phyloP scores from a whole-genome alignment of 2,113 vertebrate species.

The Forbesichthys agassizii region DNA sequence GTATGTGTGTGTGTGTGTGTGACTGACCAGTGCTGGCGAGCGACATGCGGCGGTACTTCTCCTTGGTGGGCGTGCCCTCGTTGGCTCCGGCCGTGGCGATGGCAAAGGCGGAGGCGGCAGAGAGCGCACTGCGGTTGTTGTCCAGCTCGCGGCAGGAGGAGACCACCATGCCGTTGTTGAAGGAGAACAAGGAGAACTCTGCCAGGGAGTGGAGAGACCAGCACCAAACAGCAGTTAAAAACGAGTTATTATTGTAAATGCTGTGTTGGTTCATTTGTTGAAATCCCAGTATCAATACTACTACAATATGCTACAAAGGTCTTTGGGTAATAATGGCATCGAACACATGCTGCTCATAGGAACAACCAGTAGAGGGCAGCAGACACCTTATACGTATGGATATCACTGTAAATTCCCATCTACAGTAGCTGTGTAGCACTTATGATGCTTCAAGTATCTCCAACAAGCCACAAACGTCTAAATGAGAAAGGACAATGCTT shows the following conservation, averaged over 20 bases:
- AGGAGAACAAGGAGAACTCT: conserved; percentile 95
- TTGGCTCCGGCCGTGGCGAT: conserved; percentile 96
- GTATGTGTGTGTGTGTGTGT: too few species aligned
- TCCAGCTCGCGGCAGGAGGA: conserved; percentile 93
- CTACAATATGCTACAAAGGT: background rate
- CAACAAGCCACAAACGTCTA: background rate
- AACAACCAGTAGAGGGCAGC: conserved; percentile 57
- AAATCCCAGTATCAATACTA: background rate
- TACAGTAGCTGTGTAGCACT: background rate
- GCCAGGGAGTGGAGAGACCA: background rate
- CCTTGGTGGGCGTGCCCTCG: conserved; percentile 92
- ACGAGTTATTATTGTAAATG: background rate
- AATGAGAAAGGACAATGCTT: background rate
- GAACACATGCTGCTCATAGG: conserved; percentile 7
- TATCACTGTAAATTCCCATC: background rate
- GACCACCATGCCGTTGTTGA: conserved; percentile 92
- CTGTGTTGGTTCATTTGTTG: background rate
- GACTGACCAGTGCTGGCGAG: conserved; percentile 87
- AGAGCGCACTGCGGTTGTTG: conserved; percentile 87
- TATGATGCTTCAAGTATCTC: background rate
- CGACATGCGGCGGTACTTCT: conserved; percentile 95
- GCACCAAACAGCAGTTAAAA: background rate
- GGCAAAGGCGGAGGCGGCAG: conserved; percentile 92
- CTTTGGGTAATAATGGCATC: too few species aligned
- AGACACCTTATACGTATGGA: conserved; percentile 32